Evolutionary conservation across 1,140 invertebrate genomes (phyloP).

Genomic region (Drosophila sechellia): DNA sequence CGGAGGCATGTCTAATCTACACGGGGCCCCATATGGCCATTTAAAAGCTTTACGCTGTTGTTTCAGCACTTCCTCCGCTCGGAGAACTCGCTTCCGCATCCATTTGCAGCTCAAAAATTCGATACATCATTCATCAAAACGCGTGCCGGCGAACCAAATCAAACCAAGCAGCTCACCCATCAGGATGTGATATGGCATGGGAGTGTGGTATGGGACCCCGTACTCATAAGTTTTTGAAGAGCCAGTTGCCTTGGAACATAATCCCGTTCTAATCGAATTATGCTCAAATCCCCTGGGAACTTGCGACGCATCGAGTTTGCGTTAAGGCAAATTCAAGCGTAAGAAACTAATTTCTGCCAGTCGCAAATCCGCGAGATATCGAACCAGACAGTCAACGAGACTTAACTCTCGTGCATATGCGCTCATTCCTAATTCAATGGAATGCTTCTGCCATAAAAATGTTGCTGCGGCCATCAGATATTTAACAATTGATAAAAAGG

Average conservation of each 20-base stretch:
- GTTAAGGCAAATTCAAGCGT: constrained; percentile 80
- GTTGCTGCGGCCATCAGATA: constrained; percentile 73
- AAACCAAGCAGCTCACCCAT: constrained; percentile 39
- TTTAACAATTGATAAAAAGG: constrained; percentile 74
- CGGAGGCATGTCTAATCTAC: constrained; percentile 57
- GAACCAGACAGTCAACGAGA: constrained; percentile 20
- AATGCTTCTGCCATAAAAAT: constrained; percentile 70
- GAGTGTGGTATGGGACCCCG: constrained; percentile 7
- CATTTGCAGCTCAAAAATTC: constrained; percentile 74
- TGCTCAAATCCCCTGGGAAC: constrained; percentile 67
- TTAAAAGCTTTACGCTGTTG: constrained; percentile 80
- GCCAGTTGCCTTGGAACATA: constrained; percentile 50
- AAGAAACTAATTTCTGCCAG: constrained; percentile 79
- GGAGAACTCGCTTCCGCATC: constrained; percentile 46
- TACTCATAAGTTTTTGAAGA: constrained; percentile 52
- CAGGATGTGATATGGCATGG: constrained; percentile 27
- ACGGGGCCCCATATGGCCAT: constrained; percentile 53
- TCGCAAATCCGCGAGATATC: constrained; percentile 53
- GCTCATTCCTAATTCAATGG: constrained; percentile 73
- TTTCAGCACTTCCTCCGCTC: constrained; percentile 62
- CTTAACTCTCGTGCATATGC: constrained; percentile 65
- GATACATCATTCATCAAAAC: constrained; percentile 79
- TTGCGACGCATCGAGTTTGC: constrained; percentile 40
- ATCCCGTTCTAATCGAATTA: constrained; percentile 82
- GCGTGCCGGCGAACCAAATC: constrained; percentile 51